phyloP scores from a whole-genome alignment of 2,113 vertebrate species.

The Paradisaea rubra region DNA sequence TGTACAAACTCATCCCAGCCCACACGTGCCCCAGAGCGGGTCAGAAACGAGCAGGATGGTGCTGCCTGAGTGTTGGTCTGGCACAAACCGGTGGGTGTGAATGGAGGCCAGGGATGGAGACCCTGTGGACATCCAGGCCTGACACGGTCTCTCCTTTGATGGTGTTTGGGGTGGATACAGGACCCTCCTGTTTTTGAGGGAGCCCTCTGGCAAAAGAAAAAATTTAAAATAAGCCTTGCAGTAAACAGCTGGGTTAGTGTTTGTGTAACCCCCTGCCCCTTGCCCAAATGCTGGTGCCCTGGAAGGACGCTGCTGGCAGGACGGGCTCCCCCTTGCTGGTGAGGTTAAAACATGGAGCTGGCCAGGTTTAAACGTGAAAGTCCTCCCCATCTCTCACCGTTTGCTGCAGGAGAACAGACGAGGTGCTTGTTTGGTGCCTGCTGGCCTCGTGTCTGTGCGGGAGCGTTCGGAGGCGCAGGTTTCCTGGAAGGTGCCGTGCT shows the following conservation, averaged over 20 bases:
- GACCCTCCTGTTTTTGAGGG: background rate
- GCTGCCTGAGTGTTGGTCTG: background rate
- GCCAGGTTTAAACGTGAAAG: background rate
- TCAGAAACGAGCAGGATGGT: background rate
- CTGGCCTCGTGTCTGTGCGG: background rate
- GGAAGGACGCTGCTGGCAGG: background rate
- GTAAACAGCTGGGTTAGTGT: background rate
- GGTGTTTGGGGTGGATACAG: background rate
- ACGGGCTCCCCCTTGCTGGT: background rate
- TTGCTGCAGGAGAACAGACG: background rate
- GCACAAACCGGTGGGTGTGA: background rate
- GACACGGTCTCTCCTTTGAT: fast-evolving
- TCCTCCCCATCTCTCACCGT: background rate
- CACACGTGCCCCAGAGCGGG: fast-evolving
- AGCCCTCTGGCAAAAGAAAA: background rate
- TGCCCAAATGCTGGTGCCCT: background rate
- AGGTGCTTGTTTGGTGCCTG: background rate
- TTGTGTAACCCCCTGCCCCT: background rate
- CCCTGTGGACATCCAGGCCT: too few species aligned
- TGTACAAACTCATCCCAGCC: fast-evolving
- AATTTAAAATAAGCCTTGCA: background rate
- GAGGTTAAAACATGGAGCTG: background rate
- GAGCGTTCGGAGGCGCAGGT: background rate
- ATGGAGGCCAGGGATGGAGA: background rate
- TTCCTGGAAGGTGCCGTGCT: background rate